Conservation (phyloP, 2,888 invertebrate genomes). For the Zygaena filipendulae region DNA sequence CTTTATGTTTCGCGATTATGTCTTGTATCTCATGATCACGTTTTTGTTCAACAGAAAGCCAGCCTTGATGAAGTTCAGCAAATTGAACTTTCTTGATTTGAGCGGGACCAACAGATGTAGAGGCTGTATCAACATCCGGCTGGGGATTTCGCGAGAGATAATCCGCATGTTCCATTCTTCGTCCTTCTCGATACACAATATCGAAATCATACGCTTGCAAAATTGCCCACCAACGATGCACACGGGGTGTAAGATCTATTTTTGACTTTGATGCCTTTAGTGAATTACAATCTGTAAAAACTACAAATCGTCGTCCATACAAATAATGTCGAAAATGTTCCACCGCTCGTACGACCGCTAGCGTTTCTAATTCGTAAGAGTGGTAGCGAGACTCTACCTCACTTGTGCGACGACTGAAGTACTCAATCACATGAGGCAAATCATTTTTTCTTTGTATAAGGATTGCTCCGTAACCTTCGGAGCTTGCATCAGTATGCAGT, state of each 20-base stretch:
- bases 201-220: constrained; percentile 17
- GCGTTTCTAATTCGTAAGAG: too few species aligned
- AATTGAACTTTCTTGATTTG: too few species aligned
- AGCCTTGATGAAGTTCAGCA: too few species aligned
- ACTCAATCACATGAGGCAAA: constrained; percentile 8
- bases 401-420: constrained; percentile 11
- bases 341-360: too few species aligned
- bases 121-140: constrained; percentile 4
- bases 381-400: constrained; percentile 14
- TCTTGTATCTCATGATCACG: constrained; percentile 13
- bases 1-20: constrained; percentile 6
- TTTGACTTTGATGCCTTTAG: constrained; percentile 16
- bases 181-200: constrained; percentile 17
- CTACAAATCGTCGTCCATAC: constrained; percentile 7
- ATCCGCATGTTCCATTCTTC: constrained; percentile 20
- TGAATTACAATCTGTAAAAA: constrained; percentile 15
- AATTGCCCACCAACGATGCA: constrained; percentile 22
- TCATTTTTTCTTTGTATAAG: constrained; percentile 11
- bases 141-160: constrained; percentile 15
- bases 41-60: constrained; percentile 13
- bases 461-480: constrained; percentile 15
- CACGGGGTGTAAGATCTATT: constrained; percentile 19
- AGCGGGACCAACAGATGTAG: too few species aligned
- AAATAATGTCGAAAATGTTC: constrained; percentile 14
- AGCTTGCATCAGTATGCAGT: constrained; percentile 18